phyloP scores from a whole-genome alignment of 2,113 vertebrate genomes.

The Uria aalge region DNA sequence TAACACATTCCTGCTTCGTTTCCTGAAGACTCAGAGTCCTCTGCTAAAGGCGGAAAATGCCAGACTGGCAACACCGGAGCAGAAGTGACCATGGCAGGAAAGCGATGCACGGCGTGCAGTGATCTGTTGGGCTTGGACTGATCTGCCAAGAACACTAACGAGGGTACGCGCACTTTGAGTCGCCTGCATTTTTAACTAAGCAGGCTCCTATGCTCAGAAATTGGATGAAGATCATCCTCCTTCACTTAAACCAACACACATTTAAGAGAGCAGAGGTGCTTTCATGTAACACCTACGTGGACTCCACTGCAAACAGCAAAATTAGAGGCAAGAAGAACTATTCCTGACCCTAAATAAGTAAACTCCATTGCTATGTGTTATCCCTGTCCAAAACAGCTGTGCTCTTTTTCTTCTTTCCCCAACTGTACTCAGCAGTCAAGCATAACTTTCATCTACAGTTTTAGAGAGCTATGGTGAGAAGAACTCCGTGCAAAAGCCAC shows the following conservation, averaged over 20 bases:
- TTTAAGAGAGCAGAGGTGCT: not conserved
- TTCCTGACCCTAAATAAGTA: not conserved
- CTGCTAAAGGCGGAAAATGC: not conserved
- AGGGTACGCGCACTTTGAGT: rapidly evolving
- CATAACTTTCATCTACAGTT: not conserved
- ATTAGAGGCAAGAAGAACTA: not conserved
- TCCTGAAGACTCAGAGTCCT: not conserved
- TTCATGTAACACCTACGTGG: not conserved
- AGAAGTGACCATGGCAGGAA: rapidly evolving
- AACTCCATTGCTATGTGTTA: not conserved
- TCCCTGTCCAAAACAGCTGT: not conserved
- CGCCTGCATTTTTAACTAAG: not conserved
- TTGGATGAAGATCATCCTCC: not conserved
- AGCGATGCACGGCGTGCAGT: not conserved
- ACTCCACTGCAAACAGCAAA: not conserved
- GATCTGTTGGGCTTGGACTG: not conserved
- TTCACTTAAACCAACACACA: not conserved
- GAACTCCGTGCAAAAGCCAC: not conserved
- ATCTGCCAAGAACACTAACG: not conserved
- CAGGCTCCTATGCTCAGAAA: not conserved
- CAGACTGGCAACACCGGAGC: not conserved
- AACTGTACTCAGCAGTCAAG: not conserved
- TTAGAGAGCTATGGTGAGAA: not conserved
- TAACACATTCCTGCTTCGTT: not conserved
- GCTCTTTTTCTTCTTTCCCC: not conserved